Percentiles rank a stretch among this genome's conserved stretches.
Evolutionary conservation across 2,888 invertebrate genomes (phyloP).

Genomic region (Torymus auratus): DNA sequence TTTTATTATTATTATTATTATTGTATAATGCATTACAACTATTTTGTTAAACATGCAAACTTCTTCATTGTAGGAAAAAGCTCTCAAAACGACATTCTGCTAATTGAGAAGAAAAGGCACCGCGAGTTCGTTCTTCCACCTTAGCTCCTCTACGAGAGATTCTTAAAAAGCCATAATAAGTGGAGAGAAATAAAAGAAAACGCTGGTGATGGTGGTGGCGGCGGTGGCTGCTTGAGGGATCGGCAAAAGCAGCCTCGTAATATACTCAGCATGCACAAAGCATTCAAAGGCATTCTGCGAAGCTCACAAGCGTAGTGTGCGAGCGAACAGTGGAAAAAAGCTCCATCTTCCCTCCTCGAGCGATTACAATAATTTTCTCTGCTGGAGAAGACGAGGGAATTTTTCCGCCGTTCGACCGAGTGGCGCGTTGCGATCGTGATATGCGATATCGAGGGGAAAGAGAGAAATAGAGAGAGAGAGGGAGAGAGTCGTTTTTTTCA

Average conservation of each 20-base stretch:
- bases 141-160: background rate
- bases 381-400: no score
- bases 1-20: no score
- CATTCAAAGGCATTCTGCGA: conserved; percentile 6
- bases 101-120: no score
- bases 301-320: no score
- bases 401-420: conserved; percentile 12
- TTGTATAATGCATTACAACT: no score
- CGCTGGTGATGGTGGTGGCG: no score
- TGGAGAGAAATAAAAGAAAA: conserved; percentile 9
- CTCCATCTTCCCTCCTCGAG: no score
- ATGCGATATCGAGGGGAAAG: conserved; percentile 5
- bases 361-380: background rate
- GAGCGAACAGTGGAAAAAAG: background rate
- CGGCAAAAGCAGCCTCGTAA: conserved; percentile 19
- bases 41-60: no score
- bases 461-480: background rate
- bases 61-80: no score
- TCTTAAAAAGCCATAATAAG: background rate
- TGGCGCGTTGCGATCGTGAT: background rate
- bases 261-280: conserved; percentile 35
- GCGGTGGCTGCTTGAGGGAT: background rate
- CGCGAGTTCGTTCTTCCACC: conserved; percentile 30
- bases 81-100: no score
- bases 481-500: background rate